Evolutionary conservation across 2,113 vertebrate species (phyloP).

Genomic region (Callospermophilus lateralis): DNA sequence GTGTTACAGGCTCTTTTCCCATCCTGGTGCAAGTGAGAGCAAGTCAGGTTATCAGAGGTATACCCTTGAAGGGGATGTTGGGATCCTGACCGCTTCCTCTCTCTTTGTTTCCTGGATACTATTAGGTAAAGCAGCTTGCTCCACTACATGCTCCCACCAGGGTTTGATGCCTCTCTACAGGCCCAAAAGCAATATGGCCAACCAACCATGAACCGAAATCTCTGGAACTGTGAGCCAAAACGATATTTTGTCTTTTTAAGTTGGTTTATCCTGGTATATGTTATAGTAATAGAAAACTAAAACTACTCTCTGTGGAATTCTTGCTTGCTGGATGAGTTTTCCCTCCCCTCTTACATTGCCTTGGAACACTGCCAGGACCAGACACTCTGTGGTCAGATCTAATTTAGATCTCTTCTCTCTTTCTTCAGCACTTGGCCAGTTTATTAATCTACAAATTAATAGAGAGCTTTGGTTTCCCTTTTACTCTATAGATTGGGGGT

Average conservation of each 20-base stretch:
- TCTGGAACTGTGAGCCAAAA: neutral
- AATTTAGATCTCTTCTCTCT: neutral
- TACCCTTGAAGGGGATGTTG: neutral
- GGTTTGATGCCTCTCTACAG: neutral
- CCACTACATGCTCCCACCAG: neutral
- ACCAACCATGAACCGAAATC: neutral
- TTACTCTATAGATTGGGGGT: neutral
- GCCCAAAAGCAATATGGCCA: neutral
- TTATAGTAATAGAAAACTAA: neutral
- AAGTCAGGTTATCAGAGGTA: neutral
- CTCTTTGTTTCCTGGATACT: neutral
- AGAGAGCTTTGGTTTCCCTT: neutral
- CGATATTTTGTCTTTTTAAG: neutral
- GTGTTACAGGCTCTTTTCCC: neutral
- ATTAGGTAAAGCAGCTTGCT: neutral
- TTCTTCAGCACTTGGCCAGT: neutral
- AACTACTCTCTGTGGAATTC: neutral
- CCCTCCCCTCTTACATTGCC: neutral
- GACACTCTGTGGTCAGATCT: neutral
- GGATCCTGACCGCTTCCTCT: neutral
- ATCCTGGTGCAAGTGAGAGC: neutral
- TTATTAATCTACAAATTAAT: neutral
- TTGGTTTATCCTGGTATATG: neutral
- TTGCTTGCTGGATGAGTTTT: neutral
- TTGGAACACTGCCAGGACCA: neutral